Evolutionary conservation across 2,888 invertebrate genomes (phyloP).

Genomic region (Agrochola circellaris): DNA sequence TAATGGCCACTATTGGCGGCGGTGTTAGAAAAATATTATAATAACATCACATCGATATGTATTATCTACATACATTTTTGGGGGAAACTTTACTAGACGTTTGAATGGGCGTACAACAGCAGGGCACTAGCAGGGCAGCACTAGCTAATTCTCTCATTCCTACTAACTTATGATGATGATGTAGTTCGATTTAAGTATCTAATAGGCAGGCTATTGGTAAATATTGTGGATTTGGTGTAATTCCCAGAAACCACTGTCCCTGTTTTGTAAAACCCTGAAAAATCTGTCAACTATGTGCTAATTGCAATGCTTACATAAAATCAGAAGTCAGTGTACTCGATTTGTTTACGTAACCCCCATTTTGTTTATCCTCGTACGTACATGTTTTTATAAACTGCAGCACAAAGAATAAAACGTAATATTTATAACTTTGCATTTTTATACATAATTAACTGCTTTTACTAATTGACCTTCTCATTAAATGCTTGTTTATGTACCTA

Average conservation of each 20-base stretch:
- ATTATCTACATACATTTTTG: no score
- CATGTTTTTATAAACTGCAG: background rate
- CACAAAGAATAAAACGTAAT: constrained; percentile 17
- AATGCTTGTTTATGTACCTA: background rate
- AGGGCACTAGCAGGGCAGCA: background rate
- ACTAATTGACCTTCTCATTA: constrained; percentile 24
- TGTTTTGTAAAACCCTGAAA: background rate
- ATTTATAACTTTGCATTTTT: constrained; percentile 23
- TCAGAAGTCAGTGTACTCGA: constrained; percentile 5
- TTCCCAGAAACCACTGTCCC: background rate
- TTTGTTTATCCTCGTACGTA: background rate
- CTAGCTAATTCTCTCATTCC: background rate
- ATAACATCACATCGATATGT: no score
- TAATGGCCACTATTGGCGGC: background rate
- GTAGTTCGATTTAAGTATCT: background rate
- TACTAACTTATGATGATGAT: background rate
- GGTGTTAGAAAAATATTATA: background rate
- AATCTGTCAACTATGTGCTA: background rate
- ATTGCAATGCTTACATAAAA: background rate
- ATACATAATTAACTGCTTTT: constrained; percentile 37
- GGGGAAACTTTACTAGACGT: background rate
- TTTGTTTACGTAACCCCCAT: constrained; percentile 3
- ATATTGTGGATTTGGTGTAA: background rate
- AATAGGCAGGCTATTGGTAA: background rate
- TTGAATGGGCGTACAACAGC: background rate